A percentile compares a stretch with the other conserved stretches of the same genome.
Evolutionary conservation across 2,888 invertebrate species (phyloP).

Genomic region (Diabrotica balteata): DNA sequence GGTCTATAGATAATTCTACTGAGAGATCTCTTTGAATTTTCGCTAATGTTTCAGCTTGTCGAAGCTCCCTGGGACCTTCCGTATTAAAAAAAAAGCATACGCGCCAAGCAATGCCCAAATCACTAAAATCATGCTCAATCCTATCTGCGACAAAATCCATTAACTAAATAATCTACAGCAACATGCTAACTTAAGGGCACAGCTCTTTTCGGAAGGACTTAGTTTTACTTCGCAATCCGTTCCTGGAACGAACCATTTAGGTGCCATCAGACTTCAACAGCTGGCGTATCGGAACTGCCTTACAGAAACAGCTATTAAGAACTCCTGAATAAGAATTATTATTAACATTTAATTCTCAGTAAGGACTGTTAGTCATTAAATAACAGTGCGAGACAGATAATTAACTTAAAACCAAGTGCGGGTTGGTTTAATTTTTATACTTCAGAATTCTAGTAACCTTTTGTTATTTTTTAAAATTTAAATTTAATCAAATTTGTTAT

Average conservation of each 20-base stretch:
- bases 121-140: conserved; percentile 66
- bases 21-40: conserved; percentile 69
- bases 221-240: conserved; percentile 51
- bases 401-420: too few species aligned
- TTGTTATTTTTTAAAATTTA: too few species aligned
- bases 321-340: too few species aligned
- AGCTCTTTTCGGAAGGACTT: conserved; percentile 52
- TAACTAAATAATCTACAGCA: conserved; percentile 62
- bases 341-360: too few species aligned
- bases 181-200: conserved; percentile 51
- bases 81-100: conserved; percentile 69
- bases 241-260: conserved; percentile 67
- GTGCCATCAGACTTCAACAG: too few species aligned
- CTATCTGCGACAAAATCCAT: conserved; percentile 66
- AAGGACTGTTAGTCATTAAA: too few species aligned
- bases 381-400: too few species aligned
- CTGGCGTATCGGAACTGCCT: too few species aligned
- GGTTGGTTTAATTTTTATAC: too few species aligned
- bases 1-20: conserved; percentile 69
- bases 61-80: conserved; percentile 71
- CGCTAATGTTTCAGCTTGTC: conserved; percentile 64
- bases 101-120: conserved; percentile 72
- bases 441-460: too few species aligned
- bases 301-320: too few species aligned
- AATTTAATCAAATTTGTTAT: too few species aligned